Evolutionary conservation across 2,888 invertebrate species (phyloP), one percentile per base, ranked within the genome.

Genomic region (Eupeodes latifasciatus): DNA sequence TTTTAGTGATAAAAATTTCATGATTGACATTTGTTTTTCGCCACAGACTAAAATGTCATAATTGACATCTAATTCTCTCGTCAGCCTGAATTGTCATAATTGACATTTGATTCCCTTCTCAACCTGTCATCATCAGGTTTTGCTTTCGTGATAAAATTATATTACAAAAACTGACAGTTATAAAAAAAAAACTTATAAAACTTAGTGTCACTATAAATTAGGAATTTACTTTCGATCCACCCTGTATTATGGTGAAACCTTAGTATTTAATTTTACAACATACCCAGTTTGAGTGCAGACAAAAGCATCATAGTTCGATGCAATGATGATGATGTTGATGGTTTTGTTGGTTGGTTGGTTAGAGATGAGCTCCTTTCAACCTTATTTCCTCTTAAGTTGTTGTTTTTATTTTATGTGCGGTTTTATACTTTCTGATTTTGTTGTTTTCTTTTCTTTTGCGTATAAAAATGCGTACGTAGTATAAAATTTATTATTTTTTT

Each of bases 251-350:
- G 67, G 57, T 66, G 47, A 49, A 86, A 86, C 86, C 75, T 78
- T 53, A 47, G 36, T 67, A 44, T 16, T 16, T 12, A 9, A 64
- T 47, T 74, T 47, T 10, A 27, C 47, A 49, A 91, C 92, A 90
- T 93, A 93, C 93, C 93, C 93, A 93, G 91, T 92, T 93, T 93
- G 89, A 93, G 91, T 87, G 93, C 93, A 90, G 93, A 93, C 91
- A 93, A 91, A 86, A 93, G 92, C 93, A 93, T 93, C 93, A 93
- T 93, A 91, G 89, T 92, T 91, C 82, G 82, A 85, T 85, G 87
- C 81, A 69, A 75, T 81, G 80, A 79, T 74, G 75, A 82, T 77
- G 72, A 59, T 64, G 27, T 27, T 27, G 27, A 27, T 27, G 27
- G 27, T 27, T 27, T 27, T 27, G 27, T 27, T 27, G 47, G 66